Percentiles rank a stretch among this genome's conserved stretches.
phyloP scores from a whole-genome alignment of 2,113 vertebrate genomes.

The Callospermophilus lateralis region DNA sequence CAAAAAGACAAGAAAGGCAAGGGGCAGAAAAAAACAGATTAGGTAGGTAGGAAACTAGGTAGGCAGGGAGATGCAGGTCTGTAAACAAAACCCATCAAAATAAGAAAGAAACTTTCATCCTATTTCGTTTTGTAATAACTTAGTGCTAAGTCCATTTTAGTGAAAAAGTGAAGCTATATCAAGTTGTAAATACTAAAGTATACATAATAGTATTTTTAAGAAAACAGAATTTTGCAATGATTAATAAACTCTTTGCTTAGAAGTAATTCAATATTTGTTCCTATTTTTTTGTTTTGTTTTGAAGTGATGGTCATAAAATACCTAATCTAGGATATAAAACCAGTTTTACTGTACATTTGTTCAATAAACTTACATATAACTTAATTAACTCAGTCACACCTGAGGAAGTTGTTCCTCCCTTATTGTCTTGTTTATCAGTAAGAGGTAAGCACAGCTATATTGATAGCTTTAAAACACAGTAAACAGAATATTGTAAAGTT shows the following conservation, averaged over 20 bases:
- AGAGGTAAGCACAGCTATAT: constrained; percentile 37
- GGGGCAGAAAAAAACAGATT: neutral
- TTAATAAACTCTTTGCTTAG: neutral
- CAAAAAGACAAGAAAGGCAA: neutral
- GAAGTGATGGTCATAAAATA: neutral
- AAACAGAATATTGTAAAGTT: constrained; percentile 34
- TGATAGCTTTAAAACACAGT: constrained; percentile 17
- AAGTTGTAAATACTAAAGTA: constrained; percentile 23
- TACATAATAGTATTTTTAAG: neutral
- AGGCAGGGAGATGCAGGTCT: neutral
- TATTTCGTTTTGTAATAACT: neutral
- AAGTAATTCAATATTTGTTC: neutral
- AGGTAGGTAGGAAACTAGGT: neutral
- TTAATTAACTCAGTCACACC: constrained; percentile 50
- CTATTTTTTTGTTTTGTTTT: constrained; percentile 25
- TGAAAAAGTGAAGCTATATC: neutral
- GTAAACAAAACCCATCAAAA: neutral
- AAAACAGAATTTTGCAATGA: constrained; percentile 37
- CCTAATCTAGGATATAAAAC: neutral
- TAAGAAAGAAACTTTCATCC: neutral
- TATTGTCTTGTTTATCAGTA: constrained; percentile 25
- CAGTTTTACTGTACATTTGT: neutral
- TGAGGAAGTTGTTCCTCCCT: constrained; percentile 6
- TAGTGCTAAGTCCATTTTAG: neutral
- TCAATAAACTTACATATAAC: constrained; percentile 39